Evolutionary conservation across 2,113 vertebrate genomes (phyloP).

Genomic region (Pterocles burchelli): DNA sequence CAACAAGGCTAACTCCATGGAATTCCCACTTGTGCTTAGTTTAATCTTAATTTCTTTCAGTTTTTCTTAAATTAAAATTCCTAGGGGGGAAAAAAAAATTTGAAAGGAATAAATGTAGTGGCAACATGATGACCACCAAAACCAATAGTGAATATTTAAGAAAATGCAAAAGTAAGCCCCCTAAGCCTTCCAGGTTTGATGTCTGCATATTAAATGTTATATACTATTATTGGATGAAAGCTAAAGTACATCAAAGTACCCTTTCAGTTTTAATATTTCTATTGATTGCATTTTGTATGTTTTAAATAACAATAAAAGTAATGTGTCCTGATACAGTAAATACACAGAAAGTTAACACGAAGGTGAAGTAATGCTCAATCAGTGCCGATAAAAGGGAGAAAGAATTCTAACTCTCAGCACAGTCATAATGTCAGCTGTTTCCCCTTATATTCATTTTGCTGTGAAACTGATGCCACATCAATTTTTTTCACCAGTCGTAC

Average conservation of each 20-base stretch:
- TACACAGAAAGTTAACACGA: fast-evolving
- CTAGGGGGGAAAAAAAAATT: fast-evolving
- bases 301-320: not conserved
- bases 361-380: not conserved
- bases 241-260: not conserved
- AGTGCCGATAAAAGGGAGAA: not conserved
- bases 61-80: not conserved
- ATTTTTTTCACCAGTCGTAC: not conserved
- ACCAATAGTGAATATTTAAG: not conserved
- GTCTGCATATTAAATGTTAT: not conserved
- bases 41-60: not conserved
- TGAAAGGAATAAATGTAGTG: not conserved
- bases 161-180: not conserved
- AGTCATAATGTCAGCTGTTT: not conserved
- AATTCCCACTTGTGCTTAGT: not conserved
- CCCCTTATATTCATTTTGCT: not conserved
- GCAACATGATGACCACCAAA: not conserved
- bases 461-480: not conserved
- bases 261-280: not conserved
- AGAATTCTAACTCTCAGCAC: not conserved
- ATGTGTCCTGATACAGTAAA: not conserved
- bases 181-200: not conserved
- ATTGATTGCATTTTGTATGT: not conserved
- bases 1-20: not conserved
- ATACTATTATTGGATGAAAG: not conserved